Evolutionary conservation across 64 coral and sea anemone species (phyloP).

Genomic region (Actinia tenebrosa): DNA sequence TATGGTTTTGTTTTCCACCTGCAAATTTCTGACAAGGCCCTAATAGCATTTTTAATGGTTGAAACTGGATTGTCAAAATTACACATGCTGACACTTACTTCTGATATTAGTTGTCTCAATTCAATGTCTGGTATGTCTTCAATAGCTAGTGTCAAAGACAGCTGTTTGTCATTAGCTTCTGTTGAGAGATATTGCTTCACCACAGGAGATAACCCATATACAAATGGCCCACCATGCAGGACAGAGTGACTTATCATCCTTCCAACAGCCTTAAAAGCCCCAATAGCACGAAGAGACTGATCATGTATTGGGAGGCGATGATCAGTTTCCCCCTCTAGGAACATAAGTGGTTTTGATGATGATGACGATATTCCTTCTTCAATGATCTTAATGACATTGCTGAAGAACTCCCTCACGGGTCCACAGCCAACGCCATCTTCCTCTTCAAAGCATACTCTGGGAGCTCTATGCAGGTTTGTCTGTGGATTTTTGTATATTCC

Average conservation of each 20-base stretch:
- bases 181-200: constrained; percentile 26
- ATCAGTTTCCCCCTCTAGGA: constrained; percentile 39
- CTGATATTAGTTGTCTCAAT: constrained; percentile 31
- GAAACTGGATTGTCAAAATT: constrained; percentile 5
- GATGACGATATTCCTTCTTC: constrained; percentile 42
- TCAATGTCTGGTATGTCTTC: constrained; percentile 43
- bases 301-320: constrained; percentile 41
- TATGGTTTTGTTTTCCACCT: too few species aligned
- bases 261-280: constrained; percentile 31
- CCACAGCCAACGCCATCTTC: constrained; percentile 45
- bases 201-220: constrained; percentile 35
- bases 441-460: constrained; percentile 40
- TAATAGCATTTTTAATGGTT: too few species aligned
- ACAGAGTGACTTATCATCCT: constrained; percentile 48
- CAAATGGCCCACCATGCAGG: constrained; percentile 42
- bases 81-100: constrained; percentile 21
- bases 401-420: constrained; percentile 35
- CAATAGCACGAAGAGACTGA: constrained; percentile 18
- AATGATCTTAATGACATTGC: constrained; percentile 18
- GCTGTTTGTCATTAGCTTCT: not conserved
- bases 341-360: constrained; percentile 23
- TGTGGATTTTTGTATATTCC: constrained; percentile 50
- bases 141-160: constrained; percentile 12
- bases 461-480: constrained; percentile 21
- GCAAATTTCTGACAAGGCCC: too few species aligned